Evolutionary conservation across 2,888 invertebrate species (phyloP).

Genomic region (Rotaria socialis): DNA sequence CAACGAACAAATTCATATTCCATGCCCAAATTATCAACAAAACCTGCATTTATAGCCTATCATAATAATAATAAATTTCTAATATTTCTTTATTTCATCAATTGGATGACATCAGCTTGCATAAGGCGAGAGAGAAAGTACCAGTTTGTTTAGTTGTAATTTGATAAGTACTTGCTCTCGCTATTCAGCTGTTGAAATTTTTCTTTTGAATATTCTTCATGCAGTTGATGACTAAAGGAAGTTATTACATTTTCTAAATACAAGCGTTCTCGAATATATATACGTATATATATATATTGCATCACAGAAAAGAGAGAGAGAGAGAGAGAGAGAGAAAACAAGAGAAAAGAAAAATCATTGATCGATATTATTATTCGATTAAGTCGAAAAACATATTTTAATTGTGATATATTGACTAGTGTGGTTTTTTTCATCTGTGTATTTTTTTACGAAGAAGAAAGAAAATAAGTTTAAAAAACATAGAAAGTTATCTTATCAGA

Average conservation of each 20-base stretch:
- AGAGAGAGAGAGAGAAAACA: background rate
- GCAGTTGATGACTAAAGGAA: background rate
- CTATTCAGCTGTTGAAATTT: constrained; percentile 9
- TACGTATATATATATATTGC: background rate
- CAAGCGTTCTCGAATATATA: background rate
- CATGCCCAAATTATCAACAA: background rate
- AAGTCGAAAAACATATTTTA: no score
- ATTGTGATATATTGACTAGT: no score
- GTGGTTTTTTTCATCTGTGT: background rate
- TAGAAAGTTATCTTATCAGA: background rate
- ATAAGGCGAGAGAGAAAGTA: background rate
- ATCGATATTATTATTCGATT: no score
- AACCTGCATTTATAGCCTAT: constrained; percentile 10
- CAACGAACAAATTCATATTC: background rate
- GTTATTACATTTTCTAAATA: constrained; percentile 20
- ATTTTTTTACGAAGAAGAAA: background rate
- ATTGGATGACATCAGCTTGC: background rate
- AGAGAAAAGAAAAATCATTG: background rate
- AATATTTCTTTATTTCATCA: background rate
- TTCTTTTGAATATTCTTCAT: constrained; percentile 14
- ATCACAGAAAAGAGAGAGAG: background rate
- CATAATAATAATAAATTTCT: background rate
- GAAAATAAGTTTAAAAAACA: background rate
- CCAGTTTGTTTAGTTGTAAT: background rate
- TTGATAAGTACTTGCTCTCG: background rate